These are phyloP conservation scores for Bedellia somnulentella DNA, from an alignment of 2,888 invertebrate genomes.

Conservation along the genomic window DNA sequence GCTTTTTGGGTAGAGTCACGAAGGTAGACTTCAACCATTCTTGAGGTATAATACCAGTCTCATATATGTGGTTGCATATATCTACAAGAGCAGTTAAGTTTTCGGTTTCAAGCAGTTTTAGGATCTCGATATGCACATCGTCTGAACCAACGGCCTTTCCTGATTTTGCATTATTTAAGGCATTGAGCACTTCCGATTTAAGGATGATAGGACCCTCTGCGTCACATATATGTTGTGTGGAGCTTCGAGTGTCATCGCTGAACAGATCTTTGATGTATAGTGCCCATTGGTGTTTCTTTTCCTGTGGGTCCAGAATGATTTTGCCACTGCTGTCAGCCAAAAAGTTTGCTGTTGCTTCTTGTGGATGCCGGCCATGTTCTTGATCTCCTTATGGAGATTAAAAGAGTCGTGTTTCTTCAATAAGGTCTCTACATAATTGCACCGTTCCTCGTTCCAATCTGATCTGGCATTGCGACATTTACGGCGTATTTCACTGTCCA, in stretches of 20 bases:
- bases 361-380: neutral
- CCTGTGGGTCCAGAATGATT: neutral
- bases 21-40: no score
- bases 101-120: slow-evolving; percentile 6
- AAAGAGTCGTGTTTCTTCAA: slow-evolving; percentile 5
- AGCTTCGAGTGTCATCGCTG: neutral
- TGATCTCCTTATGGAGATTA: slow-evolving; percentile 6
- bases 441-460: slow-evolving; percentile 2
- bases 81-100: no score
- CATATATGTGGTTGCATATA: no score
- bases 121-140: slow-evolving; percentile 5
- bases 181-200: slow-evolving; percentile 4
- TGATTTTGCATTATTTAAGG: slow-evolving; percentile 6
- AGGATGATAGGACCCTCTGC: neutral
- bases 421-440: slow-evolving; percentile 2
- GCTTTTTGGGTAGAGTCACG: no score
- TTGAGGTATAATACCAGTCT: no score
- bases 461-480: slow-evolving; percentile 4
- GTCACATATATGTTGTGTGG: neutral
- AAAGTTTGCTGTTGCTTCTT: slow-evolving; percentile 1
- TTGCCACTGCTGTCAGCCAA: neutral
- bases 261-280: slow-evolving; percentile 4
- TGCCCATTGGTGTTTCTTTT: slow-evolving; percentile 4
- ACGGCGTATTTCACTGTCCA: slow-evolving; percentile 2
- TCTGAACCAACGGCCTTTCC: slow-evolving; percentile 5